These are phyloP conservation scores for Isotomurus palustris DNA, from an alignment of 2,888 invertebrate genomes.

Conservation along the genomic window DNA sequence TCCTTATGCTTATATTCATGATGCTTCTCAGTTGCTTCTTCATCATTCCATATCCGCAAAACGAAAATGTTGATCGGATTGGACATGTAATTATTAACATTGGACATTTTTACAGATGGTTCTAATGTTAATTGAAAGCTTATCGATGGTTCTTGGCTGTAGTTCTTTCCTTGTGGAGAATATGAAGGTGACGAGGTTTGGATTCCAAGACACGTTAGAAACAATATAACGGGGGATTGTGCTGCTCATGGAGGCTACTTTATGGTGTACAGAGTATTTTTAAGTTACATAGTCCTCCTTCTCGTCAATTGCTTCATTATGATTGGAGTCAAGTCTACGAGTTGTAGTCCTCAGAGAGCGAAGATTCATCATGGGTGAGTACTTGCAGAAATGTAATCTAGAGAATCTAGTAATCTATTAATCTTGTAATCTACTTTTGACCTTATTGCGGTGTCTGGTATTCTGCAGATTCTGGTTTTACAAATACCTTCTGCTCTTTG, in stretches of 20 bases:
- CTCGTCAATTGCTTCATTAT: conserved; percentile 16
- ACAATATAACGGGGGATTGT: conserved; percentile 6
- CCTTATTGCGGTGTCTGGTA: background rate
- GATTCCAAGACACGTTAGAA: background rate
- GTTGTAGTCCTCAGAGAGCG: conserved; percentile 9
- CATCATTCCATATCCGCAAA: conserved; percentile 15
- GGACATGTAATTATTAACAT: background rate
- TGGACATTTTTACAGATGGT: conserved; percentile 1
- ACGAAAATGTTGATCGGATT: background rate
- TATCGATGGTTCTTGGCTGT: background rate
- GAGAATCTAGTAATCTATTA: too few species aligned
- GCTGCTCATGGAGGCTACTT: conserved; percentile 30
- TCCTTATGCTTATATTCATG: conserved; percentile 25
- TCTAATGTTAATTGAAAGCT: background rate
- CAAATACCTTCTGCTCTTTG: conserved; percentile 21
- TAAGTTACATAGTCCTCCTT: conserved; percentile 17
- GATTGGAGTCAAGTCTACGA: conserved; percentile 20
- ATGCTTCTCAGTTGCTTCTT: conserved; percentile 21
- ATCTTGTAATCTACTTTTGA: background rate
- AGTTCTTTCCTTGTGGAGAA: conserved; percentile 19
- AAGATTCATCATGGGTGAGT: conserved; percentile 28
- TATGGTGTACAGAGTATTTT: conserved; percentile 32
- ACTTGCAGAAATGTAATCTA: background rate
- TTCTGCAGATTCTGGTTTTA: conserved; percentile 29
- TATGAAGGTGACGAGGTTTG: background rate